A percentile compares a stretch with the other conserved stretches of the same genome.
These are phyloP conservation scores for Campylomormyrus tamandua DNA, from an alignment of 2,113 vertebrate species.

Conservation along the genomic window DNA sequence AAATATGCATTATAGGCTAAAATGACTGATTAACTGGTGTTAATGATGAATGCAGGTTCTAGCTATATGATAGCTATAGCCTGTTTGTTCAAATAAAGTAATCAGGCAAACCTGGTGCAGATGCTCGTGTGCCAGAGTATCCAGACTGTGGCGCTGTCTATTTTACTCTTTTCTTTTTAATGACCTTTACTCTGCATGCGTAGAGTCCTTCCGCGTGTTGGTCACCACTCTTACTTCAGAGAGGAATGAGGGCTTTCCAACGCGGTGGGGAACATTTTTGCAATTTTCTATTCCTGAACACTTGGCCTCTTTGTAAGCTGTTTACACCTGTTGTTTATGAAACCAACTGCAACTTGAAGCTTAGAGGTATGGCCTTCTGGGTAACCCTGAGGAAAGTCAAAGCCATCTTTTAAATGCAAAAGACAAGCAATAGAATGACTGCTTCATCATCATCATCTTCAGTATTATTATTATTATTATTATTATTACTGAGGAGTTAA, in stretches of 20 bases:
- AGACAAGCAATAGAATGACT: neutral
- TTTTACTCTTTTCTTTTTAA: slow-evolving; percentile 12
- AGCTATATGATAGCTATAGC: slow-evolving; percentile 1
- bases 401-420: slow-evolving; percentile 1
- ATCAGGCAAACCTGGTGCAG: neutral
- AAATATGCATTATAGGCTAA: slow-evolving; percentile 11
- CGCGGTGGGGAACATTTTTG: neutral
- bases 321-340: neutral
- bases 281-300: slow-evolving; percentile 1
- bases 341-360: neutral
- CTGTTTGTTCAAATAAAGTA: neutral
- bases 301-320: slow-evolving; percentile 19
- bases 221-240: slow-evolving; percentile 61
- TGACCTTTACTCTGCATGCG: slow-evolving; percentile 28
- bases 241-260: slow-evolving; percentile 35
- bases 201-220: slow-evolving; percentile 38
- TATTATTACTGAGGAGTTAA: slow-evolving; percentile 10
- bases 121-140: neutral
- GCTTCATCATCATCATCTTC: neutral
- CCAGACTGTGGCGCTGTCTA: slow-evolving; percentile 15
- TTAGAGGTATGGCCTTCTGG: neutral
- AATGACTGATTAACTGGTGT: slow-evolving; percentile 16
- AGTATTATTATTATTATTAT: neutral
- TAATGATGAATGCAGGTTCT: slow-evolving; percentile 2
- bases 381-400: neutral